Base-by-base conservation (phyloP, 1,140 invertebrate genomes). In the Caenorhabditis latens region DNA sequence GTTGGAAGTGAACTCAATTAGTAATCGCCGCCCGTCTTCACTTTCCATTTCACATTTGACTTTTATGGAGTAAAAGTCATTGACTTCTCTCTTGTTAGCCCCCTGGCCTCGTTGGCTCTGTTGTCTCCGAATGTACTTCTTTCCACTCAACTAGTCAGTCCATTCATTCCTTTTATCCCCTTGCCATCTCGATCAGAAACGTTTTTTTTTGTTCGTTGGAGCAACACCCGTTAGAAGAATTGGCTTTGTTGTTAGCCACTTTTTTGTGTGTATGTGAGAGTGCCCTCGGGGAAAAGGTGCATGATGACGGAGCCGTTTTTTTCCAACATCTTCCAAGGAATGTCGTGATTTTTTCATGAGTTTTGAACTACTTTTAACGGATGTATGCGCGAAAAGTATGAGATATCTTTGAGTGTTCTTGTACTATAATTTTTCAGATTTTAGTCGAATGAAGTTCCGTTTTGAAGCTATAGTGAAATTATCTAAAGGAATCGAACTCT, bases 141-240 rank as follows among this genome's bases (percentile, higher is more conserved):
- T 75, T 42, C 61, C 67, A 48, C 67, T 75, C 67, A 75, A 75
- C 67, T 46, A 75, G n/a, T 48, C 40, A 43, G 67, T 75, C 67
- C 67, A 75, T 75, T 75, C 67, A 75, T 75, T 75, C 67, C 67
- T 75, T 75, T 75, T 42, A 75, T 75, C 67, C 67, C 67, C 67
- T 48, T 75, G 67, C 67, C 67, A 75, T 75, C 67, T 75, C 67
- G 67, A 75, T 75, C 67, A 75, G 67, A 75, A 75, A 75, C 67
- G 67, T 75, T 75, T 75, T 65, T 71, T 65, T 75, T 75, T 75
- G 67, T 75, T 75, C 67, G 24, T 13, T 42, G 13, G 67, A 75
- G 67, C 67, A 46, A 42, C 42, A 9, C 42, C 67, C 67, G 67
- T 75, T 75, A 75, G 67, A 75, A 75, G 43, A n/a, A 75, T 75